phyloP scores from a whole-genome alignment of 2,113 vertebrate species.

The Triplophysa rosa region DNA sequence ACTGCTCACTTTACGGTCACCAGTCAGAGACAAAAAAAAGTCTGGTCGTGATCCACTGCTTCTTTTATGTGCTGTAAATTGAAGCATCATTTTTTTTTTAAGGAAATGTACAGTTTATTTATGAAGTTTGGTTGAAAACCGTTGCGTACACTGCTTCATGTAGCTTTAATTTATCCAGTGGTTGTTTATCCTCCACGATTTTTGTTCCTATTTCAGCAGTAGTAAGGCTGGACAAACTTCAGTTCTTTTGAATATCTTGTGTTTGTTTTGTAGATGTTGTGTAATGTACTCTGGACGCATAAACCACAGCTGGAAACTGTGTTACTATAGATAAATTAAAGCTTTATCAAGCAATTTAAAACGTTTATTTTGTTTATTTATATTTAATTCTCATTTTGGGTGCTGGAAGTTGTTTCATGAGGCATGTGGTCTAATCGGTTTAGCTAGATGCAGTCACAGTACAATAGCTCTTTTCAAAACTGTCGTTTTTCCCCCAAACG shows the following conservation, averaged over 20 bases:
- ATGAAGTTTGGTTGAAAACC: constrained; percentile 77
- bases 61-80: constrained; percentile 55
- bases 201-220: constrained; percentile 61
- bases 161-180: constrained; percentile 72
- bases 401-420: no score
- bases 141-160: constrained; percentile 72
- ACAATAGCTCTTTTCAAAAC: neutral
- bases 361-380: neutral
- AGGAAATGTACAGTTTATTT: constrained; percentile 56
- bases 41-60: constrained; percentile 82
- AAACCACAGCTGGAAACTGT: constrained; percentile 69
- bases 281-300: constrained; percentile 60
- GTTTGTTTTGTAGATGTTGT: constrained; percentile 61
- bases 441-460: no score
- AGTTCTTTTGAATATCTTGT: constrained; percentile 42
- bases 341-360: constrained; percentile 60
- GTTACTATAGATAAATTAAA: constrained; percentile 68
- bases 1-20: constrained; percentile 63
- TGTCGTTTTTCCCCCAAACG: neutral
- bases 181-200: constrained; percentile 30
- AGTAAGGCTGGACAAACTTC: constrained; percentile 73
- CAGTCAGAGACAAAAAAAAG: constrained; percentile 68
- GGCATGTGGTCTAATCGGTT: no score
- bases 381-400: neutral
- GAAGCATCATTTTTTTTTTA: constrained; percentile 37